Evolutionary conservation across 2,113 vertebrate species (phyloP).

Genomic region (Pyrgilauda ruficollis): DNA sequence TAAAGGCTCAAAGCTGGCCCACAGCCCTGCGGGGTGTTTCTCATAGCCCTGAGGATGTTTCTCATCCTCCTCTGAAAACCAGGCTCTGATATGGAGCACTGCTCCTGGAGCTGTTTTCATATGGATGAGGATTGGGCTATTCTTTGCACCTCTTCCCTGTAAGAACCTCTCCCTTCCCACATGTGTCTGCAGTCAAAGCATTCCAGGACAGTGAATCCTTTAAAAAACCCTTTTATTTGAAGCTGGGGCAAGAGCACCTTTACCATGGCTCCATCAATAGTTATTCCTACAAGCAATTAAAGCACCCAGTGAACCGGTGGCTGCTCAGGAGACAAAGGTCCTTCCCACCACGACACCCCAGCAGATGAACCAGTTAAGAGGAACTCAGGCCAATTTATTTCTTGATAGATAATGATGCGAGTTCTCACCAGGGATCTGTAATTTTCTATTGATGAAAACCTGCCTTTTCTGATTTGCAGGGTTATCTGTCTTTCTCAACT

Average conservation of each 20-base stretch:
- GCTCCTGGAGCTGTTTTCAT: neutral
- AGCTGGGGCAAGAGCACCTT: neutral
- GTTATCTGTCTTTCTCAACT: constrained; percentile 55
- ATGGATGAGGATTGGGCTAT: neutral
- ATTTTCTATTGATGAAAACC: constrained; percentile 70
- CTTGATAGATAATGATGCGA: constrained; percentile 67
- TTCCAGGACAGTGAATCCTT: neutral
- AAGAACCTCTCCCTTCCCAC: neutral
- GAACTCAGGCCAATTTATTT: constrained; percentile 51
- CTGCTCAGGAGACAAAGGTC: constrained; percentile 38
- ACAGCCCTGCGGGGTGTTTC: neutral
- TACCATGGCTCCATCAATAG: neutral
- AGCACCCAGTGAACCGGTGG: neutral
- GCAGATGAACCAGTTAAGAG: constrained; percentile 45
- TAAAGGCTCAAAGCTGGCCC: neutral
- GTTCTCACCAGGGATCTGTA: constrained; percentile 56
- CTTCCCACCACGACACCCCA: neutral
- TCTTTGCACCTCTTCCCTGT: neutral
- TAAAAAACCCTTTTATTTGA: neutral
- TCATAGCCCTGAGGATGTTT: neutral
- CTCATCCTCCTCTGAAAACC: neutral
- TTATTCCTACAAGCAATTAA: constrained; percentile 34
- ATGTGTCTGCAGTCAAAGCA: neutral
- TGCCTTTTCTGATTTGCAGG: constrained; percentile 59
- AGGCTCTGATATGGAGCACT: neutral